Evolutionary conservation across 2,888 invertebrate species (phyloP), one percentile per base, ranked within the genome.

Genomic region (Leptinotarsa peninsularis): DNA sequence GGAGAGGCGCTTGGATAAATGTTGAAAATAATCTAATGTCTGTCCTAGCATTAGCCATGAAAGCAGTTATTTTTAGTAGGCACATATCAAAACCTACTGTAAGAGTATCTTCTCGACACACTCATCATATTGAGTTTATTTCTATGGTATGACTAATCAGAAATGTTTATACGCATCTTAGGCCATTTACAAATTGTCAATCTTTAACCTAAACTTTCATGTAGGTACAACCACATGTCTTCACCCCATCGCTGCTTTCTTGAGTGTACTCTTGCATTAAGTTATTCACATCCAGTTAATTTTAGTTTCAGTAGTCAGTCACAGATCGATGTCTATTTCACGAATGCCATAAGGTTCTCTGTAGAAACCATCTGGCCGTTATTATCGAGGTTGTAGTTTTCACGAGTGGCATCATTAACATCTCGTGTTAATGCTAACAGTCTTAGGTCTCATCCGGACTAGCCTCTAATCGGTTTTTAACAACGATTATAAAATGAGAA

Each of bases 321-420:
- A 63, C 63, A 63, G 14, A 33, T 17, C n/a, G 27, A 63, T 4
- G 33, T 33, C 63, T 63, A 63, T 15, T 63, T 33, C 63, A 63
- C 33, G 63, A 63, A 33, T 63, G 63, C 63, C 63, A 63, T 63
- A 63, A 27, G 63, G 63, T 27, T 33, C 27, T 27, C 27, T 63
- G 33, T 63, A 33, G 63, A 63, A 63, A 63, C 63, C 63, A 63
- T 63, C 63, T 63, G 63, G 14, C 63, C 4, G 33, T 33, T 15
- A 63, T 63, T 63, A 63, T 33, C 27, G 27, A 63, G 27, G 23
- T 5, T 63, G 63, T 63, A 17, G 17, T 27, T 63, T 63, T 58
- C 21, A 63, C 27, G 33, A 13, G 63, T 63, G 63, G 27, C 63
- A 63, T 63, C 63, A 17, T 63, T 63, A 63, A 63, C 63, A 63